phyloP scores from a whole-genome alignment of 1,140 invertebrate species.

The Aphis craccivora region DNA sequence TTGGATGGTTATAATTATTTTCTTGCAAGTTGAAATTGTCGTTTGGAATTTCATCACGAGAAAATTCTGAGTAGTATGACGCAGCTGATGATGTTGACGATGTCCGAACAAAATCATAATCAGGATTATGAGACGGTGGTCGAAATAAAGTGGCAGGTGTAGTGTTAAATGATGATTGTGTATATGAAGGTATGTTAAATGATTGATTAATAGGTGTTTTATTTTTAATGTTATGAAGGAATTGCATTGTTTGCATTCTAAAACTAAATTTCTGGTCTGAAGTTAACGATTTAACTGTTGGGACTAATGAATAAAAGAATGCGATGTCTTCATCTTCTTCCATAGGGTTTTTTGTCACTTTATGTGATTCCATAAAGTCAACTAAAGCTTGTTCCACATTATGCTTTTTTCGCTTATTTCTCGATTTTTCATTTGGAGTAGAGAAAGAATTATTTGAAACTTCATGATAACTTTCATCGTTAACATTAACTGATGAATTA shows the following conservation, averaged over 20 bases:
- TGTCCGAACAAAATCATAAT: slow-evolving; percentile 17
- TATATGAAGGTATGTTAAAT: background rate
- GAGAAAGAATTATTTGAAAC: background rate
- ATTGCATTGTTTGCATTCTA: slow-evolving; percentile 34
- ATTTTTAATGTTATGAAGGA: slow-evolving; percentile 34
- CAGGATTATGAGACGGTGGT: slow-evolving; percentile 24
- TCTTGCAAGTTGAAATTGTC: slow-evolving; percentile 20
- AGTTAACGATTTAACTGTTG: slow-evolving; percentile 41
- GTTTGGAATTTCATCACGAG: slow-evolving; percentile 33
- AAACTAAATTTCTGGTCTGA: slow-evolving; percentile 35
- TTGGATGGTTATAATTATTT: slow-evolving; percentile 34
- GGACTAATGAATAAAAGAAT: slow-evolving; percentile 40
- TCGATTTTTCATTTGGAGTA: background rate
- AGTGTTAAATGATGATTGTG: slow-evolving; percentile 13
- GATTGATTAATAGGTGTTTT: background rate
- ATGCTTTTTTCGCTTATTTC: background rate
- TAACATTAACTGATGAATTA: slow-evolving; percentile 31
- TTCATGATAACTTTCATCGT: slow-evolving; percentile 12
- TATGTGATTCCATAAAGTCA: slow-evolving; percentile 38
- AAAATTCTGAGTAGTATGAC: slow-evolving; percentile 32
- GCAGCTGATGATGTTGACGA: slow-evolving; percentile 3
- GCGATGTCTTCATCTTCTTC: slow-evolving; percentile 28
- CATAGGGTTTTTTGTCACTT: slow-evolving; percentile 11
- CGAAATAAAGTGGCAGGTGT: background rate
- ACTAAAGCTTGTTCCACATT: slow-evolving; percentile 15